Percentiles rank a stretch among this genome's conserved stretches.
These are phyloP conservation scores for Nipponacmea schrenckii DNA, from an alignment of 2,888 invertebrate genomes.

Conservation along the genomic window DNA sequence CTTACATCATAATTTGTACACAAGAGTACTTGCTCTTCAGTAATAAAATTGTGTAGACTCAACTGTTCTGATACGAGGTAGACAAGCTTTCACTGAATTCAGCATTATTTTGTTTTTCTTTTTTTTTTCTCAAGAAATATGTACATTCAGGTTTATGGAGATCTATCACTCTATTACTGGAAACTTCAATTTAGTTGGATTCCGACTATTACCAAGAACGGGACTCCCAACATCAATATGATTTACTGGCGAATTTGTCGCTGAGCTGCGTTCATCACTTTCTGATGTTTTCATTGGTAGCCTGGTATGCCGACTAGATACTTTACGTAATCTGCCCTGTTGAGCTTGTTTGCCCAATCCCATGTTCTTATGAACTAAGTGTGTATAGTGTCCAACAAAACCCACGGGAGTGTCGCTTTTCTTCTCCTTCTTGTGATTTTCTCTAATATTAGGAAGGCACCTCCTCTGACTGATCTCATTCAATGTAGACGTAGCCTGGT, in stretches of 20 bases:
- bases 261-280: constrained; percentile 8
- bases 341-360: constrained; percentile 15
- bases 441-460: constrained; percentile 24
- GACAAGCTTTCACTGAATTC: too few species aligned
- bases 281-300: neutral
- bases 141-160: too few species aligned
- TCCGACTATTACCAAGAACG: neutral
- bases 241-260: constrained; percentile 10
- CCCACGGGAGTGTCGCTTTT: constrained; percentile 30
- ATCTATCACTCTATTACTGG: neutral
- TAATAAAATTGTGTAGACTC: too few species aligned
- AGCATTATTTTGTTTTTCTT: too few species aligned
- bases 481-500: constrained; percentile 23
- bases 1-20: too few species aligned
- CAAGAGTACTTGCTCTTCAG: too few species aligned
- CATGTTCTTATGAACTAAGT: constrained; percentile 24
- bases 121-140: neutral
- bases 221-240: neutral
- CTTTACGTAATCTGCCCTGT: neutral
- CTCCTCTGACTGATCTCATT: constrained; percentile 36
- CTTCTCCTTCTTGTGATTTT: constrained; percentile 26
- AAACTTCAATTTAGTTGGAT: neutral
- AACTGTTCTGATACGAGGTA: too few species aligned
- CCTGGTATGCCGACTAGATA: constrained; percentile 10
- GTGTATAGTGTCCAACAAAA: constrained; percentile 31